Percentiles rank a stretch among this genome's conserved stretches.
These are phyloP conservation scores for Lithophane socia DNA, from an alignment of 2,888 invertebrate species.

Conservation along the genomic window DNA sequence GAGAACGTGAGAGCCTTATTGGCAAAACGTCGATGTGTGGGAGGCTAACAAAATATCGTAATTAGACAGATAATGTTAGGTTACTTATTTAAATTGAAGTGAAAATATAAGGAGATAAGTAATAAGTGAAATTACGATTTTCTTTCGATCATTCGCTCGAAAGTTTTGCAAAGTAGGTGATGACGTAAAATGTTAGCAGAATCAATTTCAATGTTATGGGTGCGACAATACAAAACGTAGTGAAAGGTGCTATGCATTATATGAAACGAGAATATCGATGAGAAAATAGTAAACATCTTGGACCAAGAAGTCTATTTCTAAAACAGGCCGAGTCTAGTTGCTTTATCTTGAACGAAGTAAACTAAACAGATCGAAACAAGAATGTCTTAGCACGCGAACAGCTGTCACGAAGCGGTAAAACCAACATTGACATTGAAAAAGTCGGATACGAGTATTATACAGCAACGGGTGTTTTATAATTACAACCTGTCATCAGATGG, in stretches of 20 bases:
- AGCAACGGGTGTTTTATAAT: conserved; percentile 79
- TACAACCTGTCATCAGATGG: conserved; percentile 77
- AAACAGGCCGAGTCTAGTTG: conserved; percentile 33
- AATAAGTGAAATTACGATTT: conserved; percentile 67
- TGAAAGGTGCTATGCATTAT: conserved; percentile 55
- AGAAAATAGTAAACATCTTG: conserved; percentile 23
- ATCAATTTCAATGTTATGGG: conserved; percentile 53
- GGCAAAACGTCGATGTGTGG: conserved; percentile 61
- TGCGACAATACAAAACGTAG: conserved; percentile 41
- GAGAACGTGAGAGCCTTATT: conserved; percentile 69
- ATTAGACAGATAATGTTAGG: conserved; percentile 62
- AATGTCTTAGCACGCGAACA: conserved; percentile 56
- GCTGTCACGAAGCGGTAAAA: conserved; percentile 62
- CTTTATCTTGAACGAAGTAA: conserved; percentile 34
- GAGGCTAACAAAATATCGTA: conserved; percentile 64
- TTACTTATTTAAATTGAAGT: conserved; percentile 63
- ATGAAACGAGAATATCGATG: conserved; percentile 29
- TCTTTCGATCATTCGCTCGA: conserved; percentile 51
- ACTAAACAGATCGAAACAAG: conserved; percentile 52
- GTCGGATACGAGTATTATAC: conserved; percentile 66
- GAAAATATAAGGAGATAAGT: conserved; percentile 60
- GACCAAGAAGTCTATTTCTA: conserved; percentile 31
- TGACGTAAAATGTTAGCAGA: conserved; percentile 39
- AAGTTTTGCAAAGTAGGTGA: conserved; percentile 55
- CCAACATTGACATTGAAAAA: conserved; percentile 79